A percentile compares a stretch with the other conserved stretches of the same genome.
These are phyloP conservation scores for Pedionomus torquatus DNA, from an alignment of 2,113 vertebrate genomes.

Conservation along the genomic window DNA sequence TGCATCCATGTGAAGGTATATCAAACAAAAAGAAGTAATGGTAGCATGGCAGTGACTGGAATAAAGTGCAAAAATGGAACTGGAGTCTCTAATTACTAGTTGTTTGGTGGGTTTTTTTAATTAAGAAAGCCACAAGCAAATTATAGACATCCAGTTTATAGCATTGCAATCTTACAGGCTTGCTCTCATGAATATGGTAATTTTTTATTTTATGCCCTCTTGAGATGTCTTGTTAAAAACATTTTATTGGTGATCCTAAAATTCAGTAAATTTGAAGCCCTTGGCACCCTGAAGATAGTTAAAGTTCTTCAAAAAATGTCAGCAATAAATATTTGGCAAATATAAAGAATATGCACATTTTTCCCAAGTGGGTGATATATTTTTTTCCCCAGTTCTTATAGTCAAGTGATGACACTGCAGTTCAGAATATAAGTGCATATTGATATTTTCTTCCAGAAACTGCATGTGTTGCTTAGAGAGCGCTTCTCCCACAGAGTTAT, in stretches of 20 bases:
- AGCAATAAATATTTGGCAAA: slow-evolving; percentile 80
- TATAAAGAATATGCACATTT: slow-evolving; percentile 85
- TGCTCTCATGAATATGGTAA: slow-evolving; percentile 87
- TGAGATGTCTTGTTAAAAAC: slow-evolving; percentile 86
- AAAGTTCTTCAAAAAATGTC: slow-evolving; percentile 81
- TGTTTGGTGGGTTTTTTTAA: slow-evolving; percentile 64
- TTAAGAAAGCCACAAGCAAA: slow-evolving; percentile 83
- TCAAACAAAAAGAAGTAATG: slow-evolving; percentile 76
- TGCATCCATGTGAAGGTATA: slow-evolving; percentile 80
- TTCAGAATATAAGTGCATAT: slow-evolving; percentile 78
- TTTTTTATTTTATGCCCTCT: slow-evolving; percentile 86
- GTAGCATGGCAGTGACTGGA: slow-evolving; percentile 63
- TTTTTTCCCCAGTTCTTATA: slow-evolving; percentile 67
- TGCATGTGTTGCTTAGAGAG: slow-evolving; percentile 63
- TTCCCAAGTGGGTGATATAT: slow-evolving; percentile 77
- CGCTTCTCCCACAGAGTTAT: slow-evolving; percentile 76
- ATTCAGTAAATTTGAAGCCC: slow-evolving; percentile 83
- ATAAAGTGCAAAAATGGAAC: slow-evolving; percentile 75
- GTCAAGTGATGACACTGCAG: slow-evolving; percentile 81
- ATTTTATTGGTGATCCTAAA: slow-evolving; percentile 85
- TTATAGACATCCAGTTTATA: slow-evolving; percentile 84
- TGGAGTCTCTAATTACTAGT: slow-evolving; percentile 79
- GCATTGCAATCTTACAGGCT: slow-evolving; percentile 81
- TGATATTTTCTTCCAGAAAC: slow-evolving; percentile 79
- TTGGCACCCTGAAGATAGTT: slow-evolving; percentile 80